Percentiles rank a stretch among this genome's conserved stretches.
Conservation (phyloP, 2,113 vertebrate species). For the Aphelocoma coerulescens region DNA sequence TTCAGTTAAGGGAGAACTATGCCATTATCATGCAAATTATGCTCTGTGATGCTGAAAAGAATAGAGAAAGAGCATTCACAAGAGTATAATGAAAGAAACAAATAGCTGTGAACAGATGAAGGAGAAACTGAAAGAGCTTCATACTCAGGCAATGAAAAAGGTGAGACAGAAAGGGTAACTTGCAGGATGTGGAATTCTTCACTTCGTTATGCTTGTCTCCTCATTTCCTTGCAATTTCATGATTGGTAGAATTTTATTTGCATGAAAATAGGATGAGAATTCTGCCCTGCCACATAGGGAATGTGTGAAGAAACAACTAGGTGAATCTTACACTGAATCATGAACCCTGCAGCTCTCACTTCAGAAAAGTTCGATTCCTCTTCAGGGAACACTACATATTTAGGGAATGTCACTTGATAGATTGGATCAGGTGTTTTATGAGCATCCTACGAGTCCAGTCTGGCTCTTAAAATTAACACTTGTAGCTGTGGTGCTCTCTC, state of each 20-base stretch:
- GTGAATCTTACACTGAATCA: not conserved
- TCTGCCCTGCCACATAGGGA: not conserved
- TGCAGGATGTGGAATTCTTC: conserved; percentile 46
- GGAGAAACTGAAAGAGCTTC: conserved; percentile 35
- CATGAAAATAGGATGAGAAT: conserved; percentile 56
- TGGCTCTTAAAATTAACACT: not conserved
- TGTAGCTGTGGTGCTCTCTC: not conserved
- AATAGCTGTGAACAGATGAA: conserved; percentile 52
- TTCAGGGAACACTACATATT: not conserved
- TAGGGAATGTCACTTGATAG: not conserved
- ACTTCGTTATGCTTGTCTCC: conserved; percentile 52
- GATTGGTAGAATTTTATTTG: conserved; percentile 58
- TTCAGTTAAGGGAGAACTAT: conserved; percentile 19
- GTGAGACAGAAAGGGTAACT: conserved; percentile 45
- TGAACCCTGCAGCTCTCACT: not conserved
- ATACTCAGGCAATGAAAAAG: conserved; percentile 41
- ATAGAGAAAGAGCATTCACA: conserved; percentile 37
- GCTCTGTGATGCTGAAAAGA: conserved; percentile 43
- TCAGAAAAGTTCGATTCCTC: not conserved
- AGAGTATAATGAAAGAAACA: conserved; percentile 51
- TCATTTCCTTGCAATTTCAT: conserved; percentile 51
- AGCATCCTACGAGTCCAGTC: not conserved
- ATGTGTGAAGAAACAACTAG: conserved; percentile 10
- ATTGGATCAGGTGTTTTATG: not conserved
- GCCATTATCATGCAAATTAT: conserved; percentile 56